A percentile compares a stretch with the other conserved stretches of the same genome.
Evolutionary conservation across 2,888 invertebrate species (phyloP).

Genomic region (Dynastes grantii): DNA sequence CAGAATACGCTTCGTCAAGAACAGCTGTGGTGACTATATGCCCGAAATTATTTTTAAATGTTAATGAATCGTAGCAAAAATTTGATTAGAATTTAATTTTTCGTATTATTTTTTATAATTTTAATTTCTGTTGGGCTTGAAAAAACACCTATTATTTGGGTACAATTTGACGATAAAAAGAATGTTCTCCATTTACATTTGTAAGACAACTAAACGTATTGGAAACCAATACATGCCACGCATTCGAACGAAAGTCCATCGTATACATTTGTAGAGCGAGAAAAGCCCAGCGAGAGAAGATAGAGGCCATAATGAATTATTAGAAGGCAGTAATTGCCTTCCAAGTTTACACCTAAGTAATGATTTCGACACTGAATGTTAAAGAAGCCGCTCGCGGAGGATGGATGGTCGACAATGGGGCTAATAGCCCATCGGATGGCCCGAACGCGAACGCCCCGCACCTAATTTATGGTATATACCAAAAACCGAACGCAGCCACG

Average conservation of each 20-base stretch:
- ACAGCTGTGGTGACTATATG: too few relatives aligned
- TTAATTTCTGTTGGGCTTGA: too few relatives aligned
- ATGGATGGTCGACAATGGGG: constrained; percentile 66
- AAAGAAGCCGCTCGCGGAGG: constrained; percentile 66
- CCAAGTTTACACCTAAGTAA: constrained; percentile 73
- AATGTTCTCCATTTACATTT: too few relatives aligned
- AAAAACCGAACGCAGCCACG: constrained; percentile 66
- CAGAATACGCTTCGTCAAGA: too few relatives aligned
- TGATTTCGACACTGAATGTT: constrained; percentile 73
- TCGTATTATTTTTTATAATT: too few relatives aligned
- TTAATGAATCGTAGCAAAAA: too few relatives aligned
- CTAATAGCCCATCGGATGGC: constrained; percentile 61
- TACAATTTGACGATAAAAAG: too few relatives aligned
- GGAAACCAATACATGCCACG: too few relatives aligned
- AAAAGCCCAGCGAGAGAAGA: background rate
- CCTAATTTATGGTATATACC: constrained; percentile 71
- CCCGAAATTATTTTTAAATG: too few relatives aligned
- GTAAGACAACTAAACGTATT: too few relatives aligned
- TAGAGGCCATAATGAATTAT: constrained; percentile 68
- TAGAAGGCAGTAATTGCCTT: constrained; percentile 69
- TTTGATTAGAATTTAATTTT: too few relatives aligned
- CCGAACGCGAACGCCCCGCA: constrained; percentile 53
- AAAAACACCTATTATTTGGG: too few relatives aligned
- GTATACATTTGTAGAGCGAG: constrained; percentile 5
- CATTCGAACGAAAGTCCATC: background rate